Base-by-base conservation (phyloP, 2,797 vertebrate genomes). In the Neopelma chrysocephalum region DNA sequence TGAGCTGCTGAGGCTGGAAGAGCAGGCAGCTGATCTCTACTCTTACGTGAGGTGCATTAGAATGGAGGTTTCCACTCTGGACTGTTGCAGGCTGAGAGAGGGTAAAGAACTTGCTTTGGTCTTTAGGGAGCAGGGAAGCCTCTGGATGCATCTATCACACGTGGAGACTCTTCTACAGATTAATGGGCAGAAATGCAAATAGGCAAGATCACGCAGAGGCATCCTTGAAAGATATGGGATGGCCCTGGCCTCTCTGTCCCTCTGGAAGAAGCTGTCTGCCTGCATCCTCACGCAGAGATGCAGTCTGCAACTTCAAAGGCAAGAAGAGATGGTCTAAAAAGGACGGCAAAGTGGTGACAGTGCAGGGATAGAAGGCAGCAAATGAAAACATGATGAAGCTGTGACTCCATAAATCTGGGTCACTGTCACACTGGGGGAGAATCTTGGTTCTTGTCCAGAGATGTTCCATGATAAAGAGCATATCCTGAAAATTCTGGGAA, bases 231-330 rank as follows among this genome's bases (percentile, higher is more conserved):
- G 82, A 17, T 20, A 14, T 1, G 71, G 43, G 21, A 36, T 3
- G 42, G 84, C 48, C 58, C 50, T 10, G 82, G 79, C 48, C 89
- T 96, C 73, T 77, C n/a, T n/a, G n/a, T n/a, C 68, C 71, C 70
- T 50, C 4, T 14, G 76, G 78, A 65, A 32, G 48, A 81, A 77
- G 92, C 91, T 86, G 64, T 88, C 86, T 76, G 62, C 93, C 96
- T 94, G 91, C 91, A 96, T 87, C 15, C 87, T 91, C 94, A 40
- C 1, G 40, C 85, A 54, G 87, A 96, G 94, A 95, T 83, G 90
- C 91, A 94, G 95, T 92, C 71, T 89, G 89, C 97, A 97, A 97
- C 97, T 97, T 85, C 97, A 97, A 97, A 97, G 97, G 97, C 92
- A 82, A 95, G 84, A 97, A 96, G 94, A 85, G 93, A 86, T 90